phyloP scores from a whole-genome alignment of 2,888 invertebrate genomes.

The Tupiocoris notatus region DNA sequence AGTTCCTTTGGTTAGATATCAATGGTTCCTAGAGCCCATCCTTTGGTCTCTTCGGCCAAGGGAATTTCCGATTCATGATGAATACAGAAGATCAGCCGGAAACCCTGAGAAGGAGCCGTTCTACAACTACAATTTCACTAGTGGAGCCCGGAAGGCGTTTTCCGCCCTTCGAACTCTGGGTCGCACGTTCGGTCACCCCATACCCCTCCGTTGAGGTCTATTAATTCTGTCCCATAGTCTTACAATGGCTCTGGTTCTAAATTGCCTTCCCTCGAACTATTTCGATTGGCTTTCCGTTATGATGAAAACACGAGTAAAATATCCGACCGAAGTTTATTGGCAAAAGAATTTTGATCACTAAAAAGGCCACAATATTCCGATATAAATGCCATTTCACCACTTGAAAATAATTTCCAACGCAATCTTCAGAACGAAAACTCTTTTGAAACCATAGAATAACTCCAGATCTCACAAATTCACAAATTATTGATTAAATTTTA shows the following conservation, averaged over 20 bases:
- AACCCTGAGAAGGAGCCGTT: neutral
- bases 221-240: constrained; percentile 10
- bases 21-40: too few species aligned
- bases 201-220: constrained; percentile 23
- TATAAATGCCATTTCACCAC: too few species aligned
- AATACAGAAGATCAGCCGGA: constrained; percentile 29
- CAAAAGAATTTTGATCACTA: too few species aligned
- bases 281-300: neutral
- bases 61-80: constrained; percentile 33
- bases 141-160: constrained; percentile 20
- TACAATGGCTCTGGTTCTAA: neutral
- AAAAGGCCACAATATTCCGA: too few species aligned
- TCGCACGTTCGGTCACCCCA: neutral
- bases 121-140: neutral
- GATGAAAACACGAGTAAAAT: too few species aligned
- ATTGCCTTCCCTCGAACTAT: constrained; percentile 6
- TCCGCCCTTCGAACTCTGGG: constrained; percentile 5
- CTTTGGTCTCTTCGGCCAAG: constrained; percentile 1
- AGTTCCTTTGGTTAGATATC: too few species aligned
- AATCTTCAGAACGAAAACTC: too few species aligned
- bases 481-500: too few species aligned
- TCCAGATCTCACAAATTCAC: too few species aligned
- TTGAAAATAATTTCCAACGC: too few species aligned
- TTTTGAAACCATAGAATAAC: too few species aligned
- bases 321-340: too few species aligned